Percentiles rank a stretch among this genome's conserved stretches.
Evolutionary conservation across 2,888 invertebrate genomes (phyloP).

Genomic region (Sphaerophoria rueppellii): DNA sequence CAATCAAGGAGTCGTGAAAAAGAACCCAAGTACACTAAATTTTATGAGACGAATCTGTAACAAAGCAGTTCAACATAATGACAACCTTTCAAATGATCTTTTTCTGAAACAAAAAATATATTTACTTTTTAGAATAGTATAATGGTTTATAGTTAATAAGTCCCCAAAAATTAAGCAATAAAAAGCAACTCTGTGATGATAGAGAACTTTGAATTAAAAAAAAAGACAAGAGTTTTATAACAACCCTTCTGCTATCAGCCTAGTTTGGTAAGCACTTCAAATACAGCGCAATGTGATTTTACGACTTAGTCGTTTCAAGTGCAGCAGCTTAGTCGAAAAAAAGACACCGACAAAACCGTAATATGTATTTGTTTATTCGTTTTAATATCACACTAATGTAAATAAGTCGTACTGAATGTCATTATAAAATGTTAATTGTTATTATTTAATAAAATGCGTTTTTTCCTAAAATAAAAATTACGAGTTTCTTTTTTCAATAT

Average conservation of each 20-base stretch:
- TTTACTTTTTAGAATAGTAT: conserved; percentile 31
- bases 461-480: conserved; percentile 9
- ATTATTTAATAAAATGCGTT: conserved; percentile 26
- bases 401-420: conserved; percentile 56
- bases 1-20: conserved; percentile 75
- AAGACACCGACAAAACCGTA: not conserved
- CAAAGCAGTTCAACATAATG: conserved; percentile 58
- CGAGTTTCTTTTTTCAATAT: conserved; percentile 74
- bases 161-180: conserved; percentile 37
- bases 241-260: conserved; percentile 29
- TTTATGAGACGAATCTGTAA: conserved; percentile 81
- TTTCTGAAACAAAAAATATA: not conserved
- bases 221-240: conserved; percentile 8
- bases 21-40: conserved; percentile 79
- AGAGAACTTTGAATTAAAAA: not conserved
- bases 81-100: conserved; percentile 51
- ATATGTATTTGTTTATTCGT: conserved; percentile 27
- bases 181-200: conserved; percentile 20
- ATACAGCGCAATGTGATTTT: conserved; percentile 58
- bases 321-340: conserved; percentile 18
- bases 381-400: conserved; percentile 66
- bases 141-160: conserved; percentile 11
- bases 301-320: conserved; percentile 36
- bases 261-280: conserved; percentile 33
- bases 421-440: conserved; percentile 51